phyloP scores from a whole-genome alignment of 2,113 vertebrate genomes.

The Syngnathus floridae region DNA sequence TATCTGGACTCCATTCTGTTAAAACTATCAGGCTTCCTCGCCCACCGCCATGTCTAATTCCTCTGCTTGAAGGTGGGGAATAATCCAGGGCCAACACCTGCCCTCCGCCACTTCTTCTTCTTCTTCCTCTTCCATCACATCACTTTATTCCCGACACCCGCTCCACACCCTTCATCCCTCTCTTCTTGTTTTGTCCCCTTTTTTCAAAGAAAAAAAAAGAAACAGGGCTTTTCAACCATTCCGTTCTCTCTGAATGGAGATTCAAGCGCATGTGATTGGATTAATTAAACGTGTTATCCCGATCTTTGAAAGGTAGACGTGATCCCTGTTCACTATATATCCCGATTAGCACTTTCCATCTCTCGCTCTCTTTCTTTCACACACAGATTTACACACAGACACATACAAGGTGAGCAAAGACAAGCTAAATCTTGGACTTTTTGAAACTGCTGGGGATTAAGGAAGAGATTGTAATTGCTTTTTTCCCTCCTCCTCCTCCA shows the following conservation, averaged over 20 bases:
- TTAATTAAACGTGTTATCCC: slow-evolving; percentile 70
- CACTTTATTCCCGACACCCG: slow-evolving; percentile 16
- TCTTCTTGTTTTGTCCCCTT: slow-evolving; percentile 37
- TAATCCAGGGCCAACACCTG: slow-evolving; percentile 47
- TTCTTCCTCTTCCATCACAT: slow-evolving; percentile 5
- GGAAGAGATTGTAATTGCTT: slow-evolving; percentile 66
- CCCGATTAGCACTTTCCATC: slow-evolving; percentile 46
- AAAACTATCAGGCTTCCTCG: slow-evolving; percentile 71
- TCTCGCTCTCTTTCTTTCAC: background rate
- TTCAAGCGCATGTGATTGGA: slow-evolving; percentile 55
- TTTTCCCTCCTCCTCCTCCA: slow-evolving; percentile 10
- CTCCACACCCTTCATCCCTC: slow-evolving; percentile 23
- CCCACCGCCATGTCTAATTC: slow-evolving; percentile 63
- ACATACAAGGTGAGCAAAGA: slow-evolving; percentile 40
- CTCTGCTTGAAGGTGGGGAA: slow-evolving; percentile 70
- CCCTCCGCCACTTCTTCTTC: slow-evolving; percentile 5
- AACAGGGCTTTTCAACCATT: slow-evolving; percentile 44
- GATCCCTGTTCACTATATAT: slow-evolving; percentile 52
- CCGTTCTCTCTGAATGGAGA: slow-evolving; percentile 52
- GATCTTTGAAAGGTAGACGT: slow-evolving; percentile 63
- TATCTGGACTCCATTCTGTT: slow-evolving; percentile 77
- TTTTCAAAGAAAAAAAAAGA: slow-evolving; percentile 22
- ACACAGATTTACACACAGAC: slow-evolving; percentile 17
- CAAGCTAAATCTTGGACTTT: slow-evolving; percentile 58
- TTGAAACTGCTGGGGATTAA: slow-evolving; percentile 58